Evolutionary conservation across 1,140 invertebrate genomes (phyloP), one percentile per base, ranked within the genome.

Genomic region (Drosophila nasuta): DNA sequence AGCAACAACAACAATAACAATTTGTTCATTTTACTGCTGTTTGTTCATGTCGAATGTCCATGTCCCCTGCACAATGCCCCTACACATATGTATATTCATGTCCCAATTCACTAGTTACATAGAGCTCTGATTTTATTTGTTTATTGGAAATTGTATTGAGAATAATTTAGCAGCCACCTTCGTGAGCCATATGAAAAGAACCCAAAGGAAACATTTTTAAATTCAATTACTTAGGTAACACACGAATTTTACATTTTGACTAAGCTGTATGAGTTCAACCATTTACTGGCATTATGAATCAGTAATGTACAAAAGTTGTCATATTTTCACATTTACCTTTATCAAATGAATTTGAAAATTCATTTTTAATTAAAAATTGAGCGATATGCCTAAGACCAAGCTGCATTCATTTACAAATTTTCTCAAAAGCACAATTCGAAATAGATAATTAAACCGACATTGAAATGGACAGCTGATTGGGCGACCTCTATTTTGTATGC

Each of bases 51-150:
- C 70, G 25, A 35, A 68, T 63, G 58, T 69, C 28, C 41, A 67
- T 62, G 56, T 72, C 51, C 28, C 59, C 51, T 70, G 15, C 51
- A 66, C 33, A 49, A 72, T 38, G 57, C 45, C 33, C 13, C 38
- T 35, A 20, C 13, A 48, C 7, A 11, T 13, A 8, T 10, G 28
- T 35, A 49, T 63, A 64, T 46, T 45, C 67, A 79, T 72, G 66
- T 75, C 68, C 74, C 75, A 75, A 71, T 82, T 86, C 52, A 20
- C 63, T 68, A 65, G 75, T 69, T 82, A 76, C 80, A 75, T 71
- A 46, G 38, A 60, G 60, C 73, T 75, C 51, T 82, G 86, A 89
- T 89, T 89, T 89, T 85, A 85, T 89, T 89, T 89, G 81, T 83
- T 76, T 79, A 79, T 89, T 64, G 73, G 64, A 89, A 89, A 89